A percentile compares a stretch with the other conserved stretches of the same genome.
phyloP scores from a whole-genome alignment of 1,140 invertebrate species.

The Atta texana region DNA sequence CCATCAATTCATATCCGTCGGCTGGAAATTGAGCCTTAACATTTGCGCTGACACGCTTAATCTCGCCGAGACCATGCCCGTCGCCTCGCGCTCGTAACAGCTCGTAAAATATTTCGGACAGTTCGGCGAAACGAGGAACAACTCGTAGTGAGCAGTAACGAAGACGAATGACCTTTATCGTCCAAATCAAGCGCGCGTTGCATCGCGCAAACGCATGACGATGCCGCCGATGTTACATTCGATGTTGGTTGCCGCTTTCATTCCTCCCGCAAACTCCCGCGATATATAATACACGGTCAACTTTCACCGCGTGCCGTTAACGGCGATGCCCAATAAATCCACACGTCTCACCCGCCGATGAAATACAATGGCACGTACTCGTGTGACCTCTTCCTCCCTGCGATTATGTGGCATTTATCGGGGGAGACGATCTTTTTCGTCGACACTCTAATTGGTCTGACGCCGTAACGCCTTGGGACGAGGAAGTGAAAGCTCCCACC shows the following conservation, averaged over 20 bases:
- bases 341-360: conserved; percentile 59
- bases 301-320: conserved; percentile 67
- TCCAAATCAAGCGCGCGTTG: conserved; percentile 44
- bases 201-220: conserved; percentile 13
- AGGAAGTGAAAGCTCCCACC: conserved; percentile 68
- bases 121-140: conserved; percentile 45
- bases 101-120: conserved; percentile 62
- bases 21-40: conserved; percentile 58
- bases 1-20: conserved; percentile 50
- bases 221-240: conserved; percentile 4
- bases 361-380: conserved; percentile 61
- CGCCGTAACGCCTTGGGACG: conserved; percentile 25
- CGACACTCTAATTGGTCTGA: conserved; percentile 65
- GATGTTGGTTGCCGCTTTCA: conserved; percentile 31
- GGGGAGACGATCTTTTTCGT: conserved; percentile 35
- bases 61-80: conserved; percentile 23
- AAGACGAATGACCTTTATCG: conserved; percentile 68
- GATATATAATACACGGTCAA: conserved; percentile 48
- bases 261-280: conserved; percentile 45
- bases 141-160: conserved; percentile 42
- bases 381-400: conserved; percentile 53
- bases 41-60: conserved; percentile 55
- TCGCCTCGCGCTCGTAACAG: conserved; percentile 38
- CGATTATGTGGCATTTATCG: conserved; percentile 60
- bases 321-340: conserved; percentile 65